Evolutionary conservation across 2,888 invertebrate genomes (phyloP).

Genomic region (Sipha maydis): DNA sequence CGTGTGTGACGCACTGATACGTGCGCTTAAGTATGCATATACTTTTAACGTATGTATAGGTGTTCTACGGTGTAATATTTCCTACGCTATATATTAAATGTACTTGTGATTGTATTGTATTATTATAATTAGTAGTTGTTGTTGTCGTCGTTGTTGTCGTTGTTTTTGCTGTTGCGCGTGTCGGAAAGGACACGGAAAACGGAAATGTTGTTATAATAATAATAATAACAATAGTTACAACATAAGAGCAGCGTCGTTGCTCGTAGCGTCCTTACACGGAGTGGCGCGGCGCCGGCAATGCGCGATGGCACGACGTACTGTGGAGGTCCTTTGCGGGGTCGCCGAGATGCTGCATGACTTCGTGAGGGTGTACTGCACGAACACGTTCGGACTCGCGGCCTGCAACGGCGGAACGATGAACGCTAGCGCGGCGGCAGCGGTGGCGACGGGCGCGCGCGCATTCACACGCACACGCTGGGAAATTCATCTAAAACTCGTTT

Average conservation of each 20-base stretch:
- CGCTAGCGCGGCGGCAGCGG: conserved; percentile 1
- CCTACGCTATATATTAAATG: background rate
- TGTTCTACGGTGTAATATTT: background rate
- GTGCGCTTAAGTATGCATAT: too few species aligned
- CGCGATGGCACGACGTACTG: background rate
- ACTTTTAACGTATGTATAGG: background rate
- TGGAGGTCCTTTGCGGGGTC: conserved; percentile 1
- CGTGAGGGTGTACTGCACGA: background rate
- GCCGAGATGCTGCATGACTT: conserved; percentile 38
- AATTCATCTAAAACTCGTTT: conserved; percentile 20
- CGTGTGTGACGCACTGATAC: background rate
- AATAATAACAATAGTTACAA: too few species aligned
- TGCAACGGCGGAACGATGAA: background rate
- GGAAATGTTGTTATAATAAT: too few species aligned
- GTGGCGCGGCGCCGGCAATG: background rate
- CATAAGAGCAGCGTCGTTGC: background rate
- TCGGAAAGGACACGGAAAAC: background rate
- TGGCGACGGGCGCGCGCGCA: background rate
- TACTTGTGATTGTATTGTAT: background rate
- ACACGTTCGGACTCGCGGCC: conserved; percentile 4
- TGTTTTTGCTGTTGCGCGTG: background rate
- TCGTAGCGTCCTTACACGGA: background rate
- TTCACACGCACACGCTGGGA: background rate
- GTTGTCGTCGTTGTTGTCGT: background rate
- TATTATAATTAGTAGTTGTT: background rate